These are phyloP conservation scores for Vannuccia rotundouncinata DNA, from an alignment of 2,888 invertebrate species.

Conservation along the genomic window DNA sequence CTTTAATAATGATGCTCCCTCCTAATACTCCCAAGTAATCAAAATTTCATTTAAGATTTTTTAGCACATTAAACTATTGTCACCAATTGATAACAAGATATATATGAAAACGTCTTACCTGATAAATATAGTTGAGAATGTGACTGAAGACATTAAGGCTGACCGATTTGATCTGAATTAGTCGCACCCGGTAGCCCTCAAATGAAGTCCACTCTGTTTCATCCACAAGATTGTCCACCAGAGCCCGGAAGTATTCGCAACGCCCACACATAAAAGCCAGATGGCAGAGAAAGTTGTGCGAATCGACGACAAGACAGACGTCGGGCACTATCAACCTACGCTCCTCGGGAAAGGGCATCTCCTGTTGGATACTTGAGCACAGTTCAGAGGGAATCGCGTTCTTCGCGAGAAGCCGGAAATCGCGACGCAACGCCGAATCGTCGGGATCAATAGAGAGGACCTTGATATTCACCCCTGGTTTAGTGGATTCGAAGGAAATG, in stretches of 20 bases:
- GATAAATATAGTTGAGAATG: slow-evolving; percentile 1
- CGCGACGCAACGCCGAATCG: slow-evolving; percentile 49
- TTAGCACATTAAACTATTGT: too few species aligned
- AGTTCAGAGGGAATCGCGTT: slow-evolving; percentile 54
- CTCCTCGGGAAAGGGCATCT: slow-evolving; percentile 55
- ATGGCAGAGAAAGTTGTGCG: slow-evolving; percentile 57
- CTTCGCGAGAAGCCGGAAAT: slow-evolving; percentile 55
- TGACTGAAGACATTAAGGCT: slow-evolving; percentile 43
- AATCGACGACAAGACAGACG: slow-evolving; percentile 56
- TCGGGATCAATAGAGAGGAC: slow-evolving; percentile 54
- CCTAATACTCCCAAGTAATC: too few species aligned
- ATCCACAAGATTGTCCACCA: slow-evolving; percentile 47
- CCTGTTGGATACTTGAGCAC: slow-evolving; percentile 43
- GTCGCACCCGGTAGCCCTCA: slow-evolving; percentile 39
- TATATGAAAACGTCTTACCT: too few species aligned
- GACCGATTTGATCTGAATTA: neutral
- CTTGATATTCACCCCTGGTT: slow-evolving; percentile 19
- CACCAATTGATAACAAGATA: too few species aligned
- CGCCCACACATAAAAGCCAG: slow-evolving; percentile 58
- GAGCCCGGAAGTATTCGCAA: slow-evolving; percentile 58
- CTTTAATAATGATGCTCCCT: too few species aligned
- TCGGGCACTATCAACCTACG: slow-evolving; percentile 52
- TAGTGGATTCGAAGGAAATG: slow-evolving; percentile 48
- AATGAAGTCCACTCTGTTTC: slow-evolving; percentile 43
- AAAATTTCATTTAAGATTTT: too few species aligned